A percentile compares a stretch with the other conserved stretches of the same genome.
Conservation (phyloP, 2,888 invertebrate genomes). For the Hirtodrosophila confusa region DNA sequence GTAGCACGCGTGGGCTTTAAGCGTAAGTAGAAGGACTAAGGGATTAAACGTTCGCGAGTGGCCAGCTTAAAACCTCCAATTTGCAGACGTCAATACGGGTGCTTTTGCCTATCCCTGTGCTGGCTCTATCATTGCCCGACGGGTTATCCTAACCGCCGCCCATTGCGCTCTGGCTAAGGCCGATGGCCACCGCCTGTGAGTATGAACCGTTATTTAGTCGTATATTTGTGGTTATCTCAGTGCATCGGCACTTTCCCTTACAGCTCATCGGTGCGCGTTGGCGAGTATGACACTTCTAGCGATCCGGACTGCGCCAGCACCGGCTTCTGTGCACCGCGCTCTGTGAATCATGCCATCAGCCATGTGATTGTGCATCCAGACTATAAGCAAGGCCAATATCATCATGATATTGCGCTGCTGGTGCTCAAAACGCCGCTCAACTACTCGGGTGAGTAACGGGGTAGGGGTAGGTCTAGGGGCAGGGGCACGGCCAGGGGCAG, state of each 20-base stretch:
- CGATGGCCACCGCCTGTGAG: slow-evolving; percentile 90
- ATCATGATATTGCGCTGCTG: slow-evolving; percentile 90
- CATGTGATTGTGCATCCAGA: slow-evolving; percentile 91
- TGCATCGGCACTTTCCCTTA: slow-evolving; percentile 29
- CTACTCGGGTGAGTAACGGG: slow-evolving; percentile 86
- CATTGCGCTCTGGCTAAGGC: slow-evolving; percentile 92
- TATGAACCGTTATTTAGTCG: slow-evolving; percentile 48
- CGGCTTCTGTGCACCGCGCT: slow-evolving; percentile 90
- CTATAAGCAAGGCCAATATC: slow-evolving; percentile 88
- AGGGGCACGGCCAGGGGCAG: background rate
- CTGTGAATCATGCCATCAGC: slow-evolving; percentile 89
- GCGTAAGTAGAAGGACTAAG: slow-evolving; percentile 85
- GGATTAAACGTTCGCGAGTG: background rate
- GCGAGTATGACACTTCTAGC: slow-evolving; percentile 89
- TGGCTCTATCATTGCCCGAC: slow-evolving; percentile 88
- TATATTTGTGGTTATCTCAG: background rate
- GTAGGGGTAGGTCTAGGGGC: background rate
- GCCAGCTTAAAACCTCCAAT: too few species aligned
- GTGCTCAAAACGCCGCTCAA: slow-evolving; percentile 89
- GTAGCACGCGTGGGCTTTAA: slow-evolving; percentile 90
- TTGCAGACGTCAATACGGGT: slow-evolving; percentile 87
- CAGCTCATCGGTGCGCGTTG: slow-evolving; percentile 90
- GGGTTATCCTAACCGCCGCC: slow-evolving; percentile 89
- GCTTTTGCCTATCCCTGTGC: slow-evolving; percentile 90
- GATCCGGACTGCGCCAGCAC: slow-evolving; percentile 90